These are phyloP conservation scores for Helicoverpa assulta DNA, from an alignment of 2,888 invertebrate species.

Conservation along the genomic window DNA sequence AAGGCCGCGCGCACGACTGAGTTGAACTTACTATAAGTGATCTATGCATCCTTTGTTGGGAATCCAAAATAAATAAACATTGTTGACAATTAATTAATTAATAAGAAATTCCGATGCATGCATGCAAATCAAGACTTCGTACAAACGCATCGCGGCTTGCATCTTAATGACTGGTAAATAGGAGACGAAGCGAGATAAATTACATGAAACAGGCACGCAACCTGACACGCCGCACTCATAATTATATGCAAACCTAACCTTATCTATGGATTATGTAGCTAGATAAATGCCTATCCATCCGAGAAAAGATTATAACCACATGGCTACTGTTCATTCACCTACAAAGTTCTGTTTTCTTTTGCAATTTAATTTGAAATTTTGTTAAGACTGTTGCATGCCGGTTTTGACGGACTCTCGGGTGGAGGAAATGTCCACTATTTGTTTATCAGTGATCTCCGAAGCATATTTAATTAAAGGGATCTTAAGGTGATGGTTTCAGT, in stretches of 20 bases:
- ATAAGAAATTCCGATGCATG: background rate
- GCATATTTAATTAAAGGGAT: too few relatives aligned
- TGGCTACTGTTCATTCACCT: background rate
- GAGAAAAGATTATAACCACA: background rate
- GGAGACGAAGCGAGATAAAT: slow-evolving; percentile 25
- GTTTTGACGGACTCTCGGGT: too few relatives aligned
- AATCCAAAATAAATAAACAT: too few relatives aligned
- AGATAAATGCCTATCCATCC: slow-evolving; percentile 11
- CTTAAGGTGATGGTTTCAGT: too few relatives aligned
- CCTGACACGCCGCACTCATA: slow-evolving; percentile 17
- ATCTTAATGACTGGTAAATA: slow-evolving; percentile 16
- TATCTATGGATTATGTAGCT: slow-evolving; percentile 12
- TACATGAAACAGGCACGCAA: slow-evolving; percentile 23
- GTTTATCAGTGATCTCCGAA: too few relatives aligned
- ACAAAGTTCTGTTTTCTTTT: background rate
- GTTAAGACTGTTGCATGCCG: too few relatives aligned
- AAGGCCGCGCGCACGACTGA: too few relatives aligned
- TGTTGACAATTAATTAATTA: background rate
- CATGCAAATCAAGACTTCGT: slow-evolving; percentile 2
- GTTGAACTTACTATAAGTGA: too few relatives aligned
- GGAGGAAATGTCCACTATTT: too few relatives aligned
- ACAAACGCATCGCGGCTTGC: background rate
- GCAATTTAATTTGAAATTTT: too few relatives aligned
- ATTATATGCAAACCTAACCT: slow-evolving; percentile 26
- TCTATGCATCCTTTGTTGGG: too few relatives aligned